Evolutionary conservation across 2,113 vertebrate species (phyloP).

Genomic region (Hypocryptadius cinnamomeus): DNA sequence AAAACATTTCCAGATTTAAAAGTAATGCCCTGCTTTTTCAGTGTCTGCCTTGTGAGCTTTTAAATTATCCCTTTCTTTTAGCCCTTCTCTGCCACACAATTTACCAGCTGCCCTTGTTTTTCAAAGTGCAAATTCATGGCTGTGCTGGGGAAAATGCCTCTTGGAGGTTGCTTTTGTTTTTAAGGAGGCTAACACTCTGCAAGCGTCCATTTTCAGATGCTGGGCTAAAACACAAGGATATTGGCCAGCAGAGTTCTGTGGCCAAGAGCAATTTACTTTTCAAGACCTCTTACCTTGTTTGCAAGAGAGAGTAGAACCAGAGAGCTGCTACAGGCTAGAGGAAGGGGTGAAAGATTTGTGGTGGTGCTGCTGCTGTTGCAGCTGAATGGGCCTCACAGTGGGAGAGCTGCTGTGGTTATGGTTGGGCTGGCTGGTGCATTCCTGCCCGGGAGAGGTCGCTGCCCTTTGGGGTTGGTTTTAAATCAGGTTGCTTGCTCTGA

Average conservation of each 20-base stretch:
- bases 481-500: not conserved
- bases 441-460: not conserved
- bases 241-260: not conserved
- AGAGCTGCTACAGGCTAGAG: not conserved
- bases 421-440: not conserved
- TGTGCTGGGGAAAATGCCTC: not conserved
- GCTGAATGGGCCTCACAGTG: accelerated
- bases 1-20: not conserved
- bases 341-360: not conserved
- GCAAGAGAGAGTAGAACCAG: not conserved
- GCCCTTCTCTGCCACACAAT: not conserved
- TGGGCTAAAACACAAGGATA: not conserved
- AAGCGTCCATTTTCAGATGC: not conserved
- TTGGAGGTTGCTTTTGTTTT: not conserved
- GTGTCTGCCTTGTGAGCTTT: not conserved
- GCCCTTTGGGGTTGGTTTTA: not conserved
- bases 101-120: not conserved
- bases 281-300: not conserved
- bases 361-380: not conserved
- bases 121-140: not conserved
- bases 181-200: not conserved
- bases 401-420: not conserved
- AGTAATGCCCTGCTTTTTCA: not conserved
- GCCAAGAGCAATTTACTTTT: not conserved
- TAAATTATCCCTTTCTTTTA: not conserved